phyloP scores from a whole-genome alignment of 2,113 vertebrate genomes.

The Balaeniceps rex region DNA sequence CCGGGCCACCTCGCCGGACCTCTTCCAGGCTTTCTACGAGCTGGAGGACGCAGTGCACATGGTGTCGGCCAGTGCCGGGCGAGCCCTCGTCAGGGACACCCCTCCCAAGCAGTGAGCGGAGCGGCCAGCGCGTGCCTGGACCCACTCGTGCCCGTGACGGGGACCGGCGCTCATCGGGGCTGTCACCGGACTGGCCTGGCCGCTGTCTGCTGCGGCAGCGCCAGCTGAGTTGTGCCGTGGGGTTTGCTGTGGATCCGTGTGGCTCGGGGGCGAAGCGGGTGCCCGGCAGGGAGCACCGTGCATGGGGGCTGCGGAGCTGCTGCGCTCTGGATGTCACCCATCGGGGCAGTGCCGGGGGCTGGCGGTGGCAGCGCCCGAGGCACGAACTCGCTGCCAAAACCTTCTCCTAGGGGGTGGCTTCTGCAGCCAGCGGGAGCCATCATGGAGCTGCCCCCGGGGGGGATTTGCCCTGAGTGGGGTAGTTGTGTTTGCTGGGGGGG shows the following conservation, averaged over 20 bases:
- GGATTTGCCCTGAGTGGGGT: neutral
- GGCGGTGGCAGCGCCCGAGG: neutral
- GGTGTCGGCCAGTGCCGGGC: accelerated
- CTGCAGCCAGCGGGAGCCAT: neutral
- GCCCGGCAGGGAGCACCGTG: accelerated
- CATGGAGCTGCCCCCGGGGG: neutral
- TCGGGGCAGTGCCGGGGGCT: neutral
- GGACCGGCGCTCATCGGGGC: accelerated
- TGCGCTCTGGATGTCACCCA: accelerated
- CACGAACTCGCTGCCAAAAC: neutral
- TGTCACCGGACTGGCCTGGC: accelerated
- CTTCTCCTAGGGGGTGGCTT: neutral
- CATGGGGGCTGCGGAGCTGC: accelerated
- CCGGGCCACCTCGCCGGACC: neutral
- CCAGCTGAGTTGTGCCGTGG: neutral
- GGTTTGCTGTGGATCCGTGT: neutral
- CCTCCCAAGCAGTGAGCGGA: neutral
- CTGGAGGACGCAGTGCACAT: conserved; percentile 24
- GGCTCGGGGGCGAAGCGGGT: neutral
- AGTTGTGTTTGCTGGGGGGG: neutral
- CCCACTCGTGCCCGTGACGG: accelerated
- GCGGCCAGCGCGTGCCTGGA: accelerated
- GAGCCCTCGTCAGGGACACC: accelerated
- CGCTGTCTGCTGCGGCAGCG: neutral
- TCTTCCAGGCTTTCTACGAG: conserved; percentile 48